Conservation (phyloP, 2,888 invertebrate species). For the Stenolophus ochropezus region DNA sequence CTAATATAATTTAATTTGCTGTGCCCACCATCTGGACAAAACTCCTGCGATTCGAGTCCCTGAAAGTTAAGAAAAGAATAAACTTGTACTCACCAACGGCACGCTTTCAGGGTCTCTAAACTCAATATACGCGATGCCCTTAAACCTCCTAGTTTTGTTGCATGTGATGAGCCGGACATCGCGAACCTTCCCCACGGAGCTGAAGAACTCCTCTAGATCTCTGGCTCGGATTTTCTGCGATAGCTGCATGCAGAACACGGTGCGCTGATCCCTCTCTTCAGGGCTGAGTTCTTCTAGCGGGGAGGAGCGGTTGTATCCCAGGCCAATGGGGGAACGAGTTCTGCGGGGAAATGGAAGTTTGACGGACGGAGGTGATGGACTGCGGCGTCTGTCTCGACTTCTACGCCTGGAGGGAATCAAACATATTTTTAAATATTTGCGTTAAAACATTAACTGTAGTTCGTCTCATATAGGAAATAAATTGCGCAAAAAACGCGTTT, state of each 20-base stretch:
- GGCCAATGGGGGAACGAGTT: constrained; percentile 69
- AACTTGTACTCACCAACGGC: constrained; percentile 82
- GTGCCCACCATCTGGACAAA: no score
- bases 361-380: constrained; percentile 70
- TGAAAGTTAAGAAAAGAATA: no score
- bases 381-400: constrained; percentile 67
- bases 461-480: no score
- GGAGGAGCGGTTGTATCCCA: constrained; percentile 74
- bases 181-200: constrained; percentile 97
- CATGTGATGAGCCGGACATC: constrained; percentile 99
- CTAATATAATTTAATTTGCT: no score
- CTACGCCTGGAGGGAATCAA: constrained; percentile 60
- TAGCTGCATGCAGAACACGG: constrained; percentile 99
- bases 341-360: constrained; percentile 67
- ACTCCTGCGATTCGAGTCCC: no score
- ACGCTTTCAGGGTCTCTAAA: constrained; percentile 99
- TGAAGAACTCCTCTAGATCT: constrained; percentile 98
- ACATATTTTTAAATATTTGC: no score
- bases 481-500: no score
- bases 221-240: constrained; percentile 94
- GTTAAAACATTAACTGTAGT: no score
- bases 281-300: constrained; percentile 88
- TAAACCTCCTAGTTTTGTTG: constrained; percentile 98
- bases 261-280: constrained; percentile 98
- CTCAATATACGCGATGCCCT: constrained; percentile 99